Base-by-base conservation (phyloP, 1,140 invertebrate species). In the Polyergus mexicanus region DNA sequence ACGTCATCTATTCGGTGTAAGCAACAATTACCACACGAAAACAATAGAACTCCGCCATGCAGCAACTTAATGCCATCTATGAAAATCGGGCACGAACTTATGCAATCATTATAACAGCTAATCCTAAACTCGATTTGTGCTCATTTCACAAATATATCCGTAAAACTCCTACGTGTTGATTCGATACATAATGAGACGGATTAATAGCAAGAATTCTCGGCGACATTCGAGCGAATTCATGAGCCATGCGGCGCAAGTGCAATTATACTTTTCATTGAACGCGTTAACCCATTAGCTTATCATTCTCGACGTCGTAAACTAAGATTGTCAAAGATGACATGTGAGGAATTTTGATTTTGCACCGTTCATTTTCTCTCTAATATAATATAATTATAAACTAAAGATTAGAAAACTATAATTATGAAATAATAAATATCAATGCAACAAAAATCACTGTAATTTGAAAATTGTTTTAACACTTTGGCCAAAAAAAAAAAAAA, bases 171-270 rank as follows among this genome's bases (percentile, higher is more conserved):
- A 80, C 74, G 10, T 32, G 74, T 69, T 63, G 13, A 54, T 16
- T n/a, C 60, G 47, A 54, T 38, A 10, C 25, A 60, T 89, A 89
- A 88, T 88, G 38, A 85, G 87, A 65, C 66, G 69, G 38, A 89
- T 85, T 69, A 88, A 88, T 89, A 86, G 62, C 47, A 75, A 11
- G 75, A 80, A 86, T 89, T 88, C 84, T 88, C 74, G 8, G 19
- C 16, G 69, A 71, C 63, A 56, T 63, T 68, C 41, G 54, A 38
- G 60, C 28, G 32, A 80, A 72, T 35, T 80, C 28, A 72, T 80
- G 41, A 89, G 76, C 54, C 81, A 88, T 75, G 83, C 68, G 51
- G 22, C 56, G 41, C 38, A 69, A 54, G 69, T 71, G 84, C 56
- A 88, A 89, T 89, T 89, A 89, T 44, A 38, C 56, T 56, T 86